Percentiles rank a stretch among this genome's conserved stretches.
Conservation (phyloP, 92 coral and sea anemone species). For the Pocillopora grandis region DNA sequence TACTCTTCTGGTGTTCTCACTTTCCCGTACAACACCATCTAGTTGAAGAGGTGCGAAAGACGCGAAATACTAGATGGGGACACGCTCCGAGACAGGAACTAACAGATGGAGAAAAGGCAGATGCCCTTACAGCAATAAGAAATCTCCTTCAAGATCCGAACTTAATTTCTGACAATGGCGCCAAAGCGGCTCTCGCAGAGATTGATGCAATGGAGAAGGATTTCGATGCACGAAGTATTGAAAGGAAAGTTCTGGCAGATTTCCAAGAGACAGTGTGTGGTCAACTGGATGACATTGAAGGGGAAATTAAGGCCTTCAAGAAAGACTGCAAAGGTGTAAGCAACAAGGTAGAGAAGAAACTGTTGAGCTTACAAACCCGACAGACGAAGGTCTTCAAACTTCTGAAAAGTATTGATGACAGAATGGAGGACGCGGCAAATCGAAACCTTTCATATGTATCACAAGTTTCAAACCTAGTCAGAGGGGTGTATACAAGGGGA, state of each 20-base stretch:
- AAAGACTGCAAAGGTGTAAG: neutral
- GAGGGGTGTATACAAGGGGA: neutral
- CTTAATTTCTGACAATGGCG: constrained; percentile 50
- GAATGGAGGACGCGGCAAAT: constrained; percentile 6
- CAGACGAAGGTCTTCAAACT: neutral
- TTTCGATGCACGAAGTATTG: constrained; percentile 19
- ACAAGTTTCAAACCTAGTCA: neutral
- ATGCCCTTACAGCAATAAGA: constrained; percentile 57
- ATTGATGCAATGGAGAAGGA: constrained; percentile 42
- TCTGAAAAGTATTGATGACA: neutral
- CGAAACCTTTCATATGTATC: neutral
- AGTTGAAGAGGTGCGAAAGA: constrained; percentile 51
- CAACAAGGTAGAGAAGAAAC: constrained; percentile 10
- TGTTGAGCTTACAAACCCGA: neutral
- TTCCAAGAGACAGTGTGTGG: neutral
- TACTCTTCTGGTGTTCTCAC: constrained; percentile 60
- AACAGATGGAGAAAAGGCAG: constrained; percentile 39
- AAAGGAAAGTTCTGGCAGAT: constrained; percentile 28
- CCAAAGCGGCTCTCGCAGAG: constrained; percentile 42
- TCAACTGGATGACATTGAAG: constrained; percentile 6
- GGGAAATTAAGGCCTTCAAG: neutral
- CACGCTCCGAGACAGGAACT: constrained; percentile 78
- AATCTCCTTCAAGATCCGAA: constrained; percentile 68
- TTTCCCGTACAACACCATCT: constrained; percentile 38
- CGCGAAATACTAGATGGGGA: constrained; percentile 77